phyloP scores from a whole-genome alignment of 2,797 vertebrate genomes.

The Dermochelys coriacea region DNA sequence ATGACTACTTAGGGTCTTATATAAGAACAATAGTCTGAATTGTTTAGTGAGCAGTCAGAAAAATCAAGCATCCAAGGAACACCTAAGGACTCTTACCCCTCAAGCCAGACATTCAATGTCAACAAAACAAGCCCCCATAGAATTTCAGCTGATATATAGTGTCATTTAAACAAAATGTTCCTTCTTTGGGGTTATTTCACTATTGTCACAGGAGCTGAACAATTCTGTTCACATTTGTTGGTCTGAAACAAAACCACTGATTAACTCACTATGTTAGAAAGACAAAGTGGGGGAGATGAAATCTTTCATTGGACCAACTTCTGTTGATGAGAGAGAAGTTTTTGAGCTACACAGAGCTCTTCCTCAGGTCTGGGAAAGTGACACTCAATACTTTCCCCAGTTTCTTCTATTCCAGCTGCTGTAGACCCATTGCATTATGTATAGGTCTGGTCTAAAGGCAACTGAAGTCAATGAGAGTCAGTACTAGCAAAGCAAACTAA shows the following conservation, averaged over 20 bases:
- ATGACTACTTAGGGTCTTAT: slow-evolving; percentile 49
- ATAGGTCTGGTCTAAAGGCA: background rate
- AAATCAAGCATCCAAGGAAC: slow-evolving; percentile 56
- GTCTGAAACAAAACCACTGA: background rate
- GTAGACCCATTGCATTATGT: background rate
- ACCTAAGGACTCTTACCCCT: slow-evolving; percentile 40
- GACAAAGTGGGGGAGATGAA: no score
- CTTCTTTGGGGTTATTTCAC: background rate
- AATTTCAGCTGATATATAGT: slow-evolving; percentile 47
- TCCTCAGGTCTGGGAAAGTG: no score
- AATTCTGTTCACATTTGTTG: background rate
- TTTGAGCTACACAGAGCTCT: no score
- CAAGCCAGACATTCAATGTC: slow-evolving; percentile 53
- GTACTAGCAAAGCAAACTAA: no score
- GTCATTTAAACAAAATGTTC: slow-evolving; percentile 32
- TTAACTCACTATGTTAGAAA: no score
- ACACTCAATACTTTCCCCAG: no score
- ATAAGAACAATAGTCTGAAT: background rate
- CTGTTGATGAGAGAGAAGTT: no score
- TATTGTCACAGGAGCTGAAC: slow-evolving; percentile 20
- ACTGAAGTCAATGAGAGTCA: no score
- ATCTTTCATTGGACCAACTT: no score
- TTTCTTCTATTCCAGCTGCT: background rate
- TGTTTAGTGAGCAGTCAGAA: background rate
- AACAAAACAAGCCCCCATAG: slow-evolving; percentile 8